A percentile compares a stretch with the other conserved stretches of the same genome.
phyloP scores from a whole-genome alignment of 2,888 invertebrate species.

The Stenotaenia linearis region DNA sequence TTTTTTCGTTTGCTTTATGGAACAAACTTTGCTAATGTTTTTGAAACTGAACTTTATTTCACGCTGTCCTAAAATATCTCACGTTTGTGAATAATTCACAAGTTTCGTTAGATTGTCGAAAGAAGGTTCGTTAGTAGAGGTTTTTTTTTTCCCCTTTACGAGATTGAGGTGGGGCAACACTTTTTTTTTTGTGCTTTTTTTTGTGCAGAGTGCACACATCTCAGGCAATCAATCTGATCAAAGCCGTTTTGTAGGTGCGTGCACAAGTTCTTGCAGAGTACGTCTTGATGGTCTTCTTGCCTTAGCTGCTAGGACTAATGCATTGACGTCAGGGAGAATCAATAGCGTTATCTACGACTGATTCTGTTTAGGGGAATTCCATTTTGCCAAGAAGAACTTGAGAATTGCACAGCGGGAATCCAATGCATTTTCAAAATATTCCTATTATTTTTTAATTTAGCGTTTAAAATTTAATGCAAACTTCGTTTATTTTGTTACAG shows the following conservation, averaged over 20 bases:
- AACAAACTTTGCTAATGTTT: not conserved
- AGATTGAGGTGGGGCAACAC: not conserved
- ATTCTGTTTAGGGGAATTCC: constrained; percentile 4
- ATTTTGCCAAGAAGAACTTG: not conserved
- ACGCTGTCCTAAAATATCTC: not conserved
- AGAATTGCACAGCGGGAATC: not conserved
- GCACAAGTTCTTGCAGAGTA: constrained; percentile 17
- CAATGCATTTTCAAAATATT: not conserved
- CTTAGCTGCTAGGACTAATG: not conserved
- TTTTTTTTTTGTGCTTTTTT: not conserved
- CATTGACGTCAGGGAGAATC: not conserved
- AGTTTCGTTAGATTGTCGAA: not conserved
- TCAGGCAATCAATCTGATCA: constrained; percentile 20
- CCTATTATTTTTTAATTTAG: too few relatives aligned
- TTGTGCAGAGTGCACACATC: constrained; percentile 3
- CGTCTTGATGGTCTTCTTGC: constrained; percentile 7
- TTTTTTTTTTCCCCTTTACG: not conserved
- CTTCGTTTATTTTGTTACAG: constrained; percentile 40
- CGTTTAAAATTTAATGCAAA: not conserved
- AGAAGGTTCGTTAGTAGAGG: constrained; percentile 5
- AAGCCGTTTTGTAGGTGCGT: constrained; percentile 26
- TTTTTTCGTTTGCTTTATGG: not conserved
- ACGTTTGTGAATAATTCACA: not conserved
- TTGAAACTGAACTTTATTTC: not conserved
- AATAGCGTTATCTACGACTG: not conserved